A percentile compares a stretch with the other conserved stretches of the same genome.
These are phyloP conservation scores for Xestia sexstrigata DNA, from an alignment of 2,888 invertebrate species.

Conservation along the genomic window DNA sequence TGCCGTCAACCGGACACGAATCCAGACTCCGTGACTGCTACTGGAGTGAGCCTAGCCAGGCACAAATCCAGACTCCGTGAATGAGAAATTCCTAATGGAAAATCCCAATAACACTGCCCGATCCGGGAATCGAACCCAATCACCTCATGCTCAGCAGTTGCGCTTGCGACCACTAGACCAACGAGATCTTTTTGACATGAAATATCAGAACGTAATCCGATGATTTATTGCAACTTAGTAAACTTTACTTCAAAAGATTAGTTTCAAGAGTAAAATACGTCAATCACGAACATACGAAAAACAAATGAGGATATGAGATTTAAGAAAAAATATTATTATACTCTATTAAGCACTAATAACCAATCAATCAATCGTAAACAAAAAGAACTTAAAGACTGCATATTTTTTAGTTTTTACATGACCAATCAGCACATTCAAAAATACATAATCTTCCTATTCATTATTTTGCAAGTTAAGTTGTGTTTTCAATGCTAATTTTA, in stretches of 20 bases:
- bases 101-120: no score
- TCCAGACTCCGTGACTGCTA: no score
- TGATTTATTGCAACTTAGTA: slow-evolving; percentile 7
- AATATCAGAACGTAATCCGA: no score
- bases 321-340: slow-evolving; percentile 22
- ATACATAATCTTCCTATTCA: background rate
- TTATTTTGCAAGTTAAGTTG: background rate
- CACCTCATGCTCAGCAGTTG: no score
- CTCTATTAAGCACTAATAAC: slow-evolving; percentile 47
- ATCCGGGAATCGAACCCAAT: no score
- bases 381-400: slow-evolving; percentile 11
- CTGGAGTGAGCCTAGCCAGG: no score
- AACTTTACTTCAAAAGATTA: slow-evolving; percentile 19
- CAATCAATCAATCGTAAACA: slow-evolving; percentile 27
- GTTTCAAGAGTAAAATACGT: slow-evolving; percentile 2
- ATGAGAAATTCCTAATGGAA: no score
- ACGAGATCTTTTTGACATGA: background rate
- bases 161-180: no score
- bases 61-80: no score
- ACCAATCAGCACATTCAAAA: slow-evolving; percentile 12
- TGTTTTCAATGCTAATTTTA: background rate
- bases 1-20: no score
- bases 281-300: background rate
- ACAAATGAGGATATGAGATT: slow-evolving; percentile 24
- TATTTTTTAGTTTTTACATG: slow-evolving; percentile 9